These are phyloP conservation scores for Chymomyza costata DNA, from an alignment of 1,140 invertebrate species.

Conservation along the genomic window DNA sequence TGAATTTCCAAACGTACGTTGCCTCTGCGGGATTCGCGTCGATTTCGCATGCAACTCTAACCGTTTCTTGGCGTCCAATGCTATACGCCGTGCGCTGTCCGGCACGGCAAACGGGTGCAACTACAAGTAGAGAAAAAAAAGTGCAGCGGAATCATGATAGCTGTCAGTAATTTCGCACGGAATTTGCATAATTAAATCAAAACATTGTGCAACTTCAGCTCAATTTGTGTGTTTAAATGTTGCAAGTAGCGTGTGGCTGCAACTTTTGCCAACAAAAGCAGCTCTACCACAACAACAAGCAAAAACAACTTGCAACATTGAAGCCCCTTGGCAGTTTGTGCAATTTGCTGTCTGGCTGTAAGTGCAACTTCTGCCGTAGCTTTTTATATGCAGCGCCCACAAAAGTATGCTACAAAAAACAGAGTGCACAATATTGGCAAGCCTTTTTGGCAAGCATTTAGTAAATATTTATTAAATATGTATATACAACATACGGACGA, in stretches of 20 bases:
- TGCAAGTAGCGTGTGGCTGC: no score
- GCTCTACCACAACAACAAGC: slow-evolving; percentile 18
- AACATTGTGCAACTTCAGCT: slow-evolving; percentile 41
- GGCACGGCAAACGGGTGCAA: slow-evolving; percentile 82
- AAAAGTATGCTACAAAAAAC: no score
- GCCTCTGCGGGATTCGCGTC: slow-evolving; percentile 88
- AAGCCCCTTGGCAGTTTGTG: slow-evolving; percentile 25
- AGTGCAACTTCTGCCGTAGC: slow-evolving; percentile 14
- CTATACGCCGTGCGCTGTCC: slow-evolving; percentile 83
- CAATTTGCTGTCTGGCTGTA: slow-evolving; percentile 17
- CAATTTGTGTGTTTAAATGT: slow-evolving; percentile 27
- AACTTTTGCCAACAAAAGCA: no score
- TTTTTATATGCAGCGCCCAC: slow-evolving; percentile 1
- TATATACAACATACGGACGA: neutral
- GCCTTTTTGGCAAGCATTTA: no score
- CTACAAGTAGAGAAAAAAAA: slow-evolving; percentile 77
- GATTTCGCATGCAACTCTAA: slow-evolving; percentile 86
- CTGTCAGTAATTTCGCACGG: slow-evolving; percentile 37
- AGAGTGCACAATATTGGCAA: no score
- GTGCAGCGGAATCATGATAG: neutral
- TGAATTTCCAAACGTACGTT: slow-evolving; percentile 86
- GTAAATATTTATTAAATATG: no score
- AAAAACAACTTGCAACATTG: slow-evolving; percentile 25
- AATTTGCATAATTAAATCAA: slow-evolving; percentile 70
- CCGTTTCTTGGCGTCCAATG: slow-evolving; percentile 85